phyloP scores from a whole-genome alignment of 2,888 invertebrate species.

The Temnothorax rugatulus region DNA sequence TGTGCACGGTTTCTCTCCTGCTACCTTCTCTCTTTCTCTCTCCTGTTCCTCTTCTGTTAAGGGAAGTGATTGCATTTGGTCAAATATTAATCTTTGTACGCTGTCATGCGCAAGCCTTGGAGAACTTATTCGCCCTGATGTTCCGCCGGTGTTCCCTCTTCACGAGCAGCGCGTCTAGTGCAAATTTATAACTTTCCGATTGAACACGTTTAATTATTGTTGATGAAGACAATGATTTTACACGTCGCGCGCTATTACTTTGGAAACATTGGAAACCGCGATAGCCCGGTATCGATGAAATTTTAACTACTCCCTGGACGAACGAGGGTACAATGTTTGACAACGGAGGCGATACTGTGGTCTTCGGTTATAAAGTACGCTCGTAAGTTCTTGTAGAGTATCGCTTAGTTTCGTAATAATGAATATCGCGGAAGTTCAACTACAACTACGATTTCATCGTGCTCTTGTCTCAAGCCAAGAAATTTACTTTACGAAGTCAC shows the following conservation, averaged over 20 bases:
- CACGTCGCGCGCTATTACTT: neutral
- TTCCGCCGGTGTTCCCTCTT: neutral
- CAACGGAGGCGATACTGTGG: neutral
- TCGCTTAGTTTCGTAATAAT: slow-evolving; percentile 31
- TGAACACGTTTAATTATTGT: slow-evolving; percentile 35
- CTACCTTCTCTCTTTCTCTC: slow-evolving; percentile 19
- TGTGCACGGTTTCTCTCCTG: slow-evolving; percentile 3
- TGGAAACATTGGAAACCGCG: neutral
- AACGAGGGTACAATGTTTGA: slow-evolving; percentile 16
- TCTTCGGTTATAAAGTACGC: neutral
- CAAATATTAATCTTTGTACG: slow-evolving; percentile 72
- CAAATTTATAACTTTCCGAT: slow-evolving; percentile 33
- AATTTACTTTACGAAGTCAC: slow-evolving; percentile 37
- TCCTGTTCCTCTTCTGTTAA: slow-evolving; percentile 30
- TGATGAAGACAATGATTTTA: slow-evolving; percentile 25
- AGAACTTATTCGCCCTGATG: slow-evolving; percentile 53
- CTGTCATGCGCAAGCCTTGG: slow-evolving; percentile 44
- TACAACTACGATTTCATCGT: slow-evolving; percentile 20
- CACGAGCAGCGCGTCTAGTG: slow-evolving; percentile 10
- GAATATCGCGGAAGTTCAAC: slow-evolving; percentile 25
- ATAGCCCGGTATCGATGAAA: neutral
- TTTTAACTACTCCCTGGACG: slow-evolving; percentile 16
- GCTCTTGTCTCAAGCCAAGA: slow-evolving; percentile 33
- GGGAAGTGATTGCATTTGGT: slow-evolving; percentile 31
- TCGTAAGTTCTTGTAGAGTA: slow-evolving; percentile 13